phyloP scores from a whole-genome alignment of 2,888 invertebrate species.

The Drosophila putrida region DNA sequence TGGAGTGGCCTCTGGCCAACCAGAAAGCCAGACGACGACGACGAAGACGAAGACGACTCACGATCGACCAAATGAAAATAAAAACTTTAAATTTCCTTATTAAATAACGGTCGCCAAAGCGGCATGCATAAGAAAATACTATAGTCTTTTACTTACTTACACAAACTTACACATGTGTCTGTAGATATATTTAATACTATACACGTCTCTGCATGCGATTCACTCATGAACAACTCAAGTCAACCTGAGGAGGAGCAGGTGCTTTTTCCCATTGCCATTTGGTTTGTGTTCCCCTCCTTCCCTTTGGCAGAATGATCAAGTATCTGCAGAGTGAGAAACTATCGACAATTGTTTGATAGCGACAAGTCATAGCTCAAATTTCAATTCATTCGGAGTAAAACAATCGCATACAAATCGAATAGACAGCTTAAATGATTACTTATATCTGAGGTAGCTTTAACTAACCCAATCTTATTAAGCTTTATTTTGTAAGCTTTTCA shows the following conservation, averaged over 20 bases:
- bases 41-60: constrained; percentile 34
- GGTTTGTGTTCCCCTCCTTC: neutral
- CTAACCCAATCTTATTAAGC: neutral
- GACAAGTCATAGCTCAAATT: constrained; percentile 54
- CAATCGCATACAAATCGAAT: neutral
- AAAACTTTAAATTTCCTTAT: constrained; percentile 75
- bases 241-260: constrained; percentile 1
- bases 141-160: neutral
- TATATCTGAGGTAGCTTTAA: neutral
- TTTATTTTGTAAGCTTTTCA: too few species aligned
- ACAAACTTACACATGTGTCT: neutral
- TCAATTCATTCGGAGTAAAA: constrained; percentile 17
- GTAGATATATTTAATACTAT: neutral
- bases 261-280: constrained; percentile 21
- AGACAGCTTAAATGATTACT: neutral
- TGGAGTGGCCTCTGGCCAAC: constrained; percentile 33
- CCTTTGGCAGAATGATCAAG: neutral
- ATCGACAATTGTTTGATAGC: constrained; percentile 48
- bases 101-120: constrained; percentile 74
- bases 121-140: constrained; percentile 35
- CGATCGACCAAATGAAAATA: constrained; percentile 66
- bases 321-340: constrained; percentile 32
- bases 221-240: constrained; percentile 1
- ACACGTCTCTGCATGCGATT: constrained; percentile 12
- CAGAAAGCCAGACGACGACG: constrained; percentile 17